Evolutionary conservation across 2,888 invertebrate species (phyloP).

Genomic region (Monopis laevigella): DNA sequence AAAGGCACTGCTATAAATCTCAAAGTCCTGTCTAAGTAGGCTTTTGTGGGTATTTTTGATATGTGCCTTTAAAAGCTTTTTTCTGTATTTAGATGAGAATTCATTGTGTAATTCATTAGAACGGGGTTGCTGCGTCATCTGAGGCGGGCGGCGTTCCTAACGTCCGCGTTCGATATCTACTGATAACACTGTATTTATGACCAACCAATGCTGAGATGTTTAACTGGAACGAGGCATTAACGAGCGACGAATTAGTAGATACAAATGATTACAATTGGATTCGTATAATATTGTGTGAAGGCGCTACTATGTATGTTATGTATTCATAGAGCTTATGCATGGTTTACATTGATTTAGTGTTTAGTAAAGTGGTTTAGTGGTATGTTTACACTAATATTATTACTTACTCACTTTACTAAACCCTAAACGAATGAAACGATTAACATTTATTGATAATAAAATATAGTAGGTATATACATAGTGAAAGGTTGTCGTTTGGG

Average conservation of each 20-base stretch:
- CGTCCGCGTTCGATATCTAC: constrained; percentile 57
- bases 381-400: no score
- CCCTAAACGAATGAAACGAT: no score
- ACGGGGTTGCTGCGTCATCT: constrained; percentile 47
- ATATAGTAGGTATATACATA: no score
- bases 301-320: no score
- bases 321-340: no score
- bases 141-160: no score
- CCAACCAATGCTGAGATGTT: constrained; percentile 55
- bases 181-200: constrained; percentile 61
- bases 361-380: no score
- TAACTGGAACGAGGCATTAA: constrained; percentile 51
- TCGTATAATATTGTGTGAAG: no score
- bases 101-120: constrained; percentile 68
- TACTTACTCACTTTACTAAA: no score
- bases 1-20: constrained; percentile 64
- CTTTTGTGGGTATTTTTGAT: constrained; percentile 67
- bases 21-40: constrained; percentile 64
- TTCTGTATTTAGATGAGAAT: constrained; percentile 68
- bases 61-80: constrained; percentile 69
- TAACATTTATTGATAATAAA: no score
- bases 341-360: no score
- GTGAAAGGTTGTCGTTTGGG: no score
- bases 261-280: constrained; percentile 32
- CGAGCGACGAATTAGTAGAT: constrained; percentile 46